Base-by-base conservation (phyloP, 2,113 vertebrate genomes). In the Cacatua alba region DNA sequence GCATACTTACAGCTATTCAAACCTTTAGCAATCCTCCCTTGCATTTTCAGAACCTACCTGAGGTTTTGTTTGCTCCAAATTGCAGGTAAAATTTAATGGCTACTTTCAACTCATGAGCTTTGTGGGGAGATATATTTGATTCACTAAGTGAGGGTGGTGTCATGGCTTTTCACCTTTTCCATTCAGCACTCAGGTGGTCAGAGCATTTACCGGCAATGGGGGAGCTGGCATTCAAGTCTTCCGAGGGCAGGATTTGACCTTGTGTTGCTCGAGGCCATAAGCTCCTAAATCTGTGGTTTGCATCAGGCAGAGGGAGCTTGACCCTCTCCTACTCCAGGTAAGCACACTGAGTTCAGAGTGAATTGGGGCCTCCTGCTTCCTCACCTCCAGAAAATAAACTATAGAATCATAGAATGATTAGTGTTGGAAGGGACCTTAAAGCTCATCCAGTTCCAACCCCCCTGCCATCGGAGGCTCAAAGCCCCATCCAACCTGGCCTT, bases 191-290 rank as follows among this genome's bases (percentile, higher is more conserved):
- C 24, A 13, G 9, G 33, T 72, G 14, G 29, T 80, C 71, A 48
- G n/a, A 95, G 26, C 24, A 28, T n/a, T 82, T 53, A 24, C n/a
- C 2, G 7, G 0, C 7, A 1, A 21, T 4, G 9, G 19, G 26
- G 1, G 1, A 85, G 17, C 4, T 64, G 64, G 9, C 35, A 28
- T 52, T 62, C 20, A 26, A 17, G 48, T 51, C 25, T 69, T 28
- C n/a, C 65, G 29, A 70, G 35, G 52, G 31, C 24, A 83, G 64
- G 8, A 69, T 24, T 39, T 64, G 35, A 48, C 37, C 29, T 60
- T 35, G 9, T 43, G 18, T 18, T 39, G 12, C 53, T 0, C 0
- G 19, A 59, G 43, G n/a, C 31, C 49, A 1, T 24, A 37, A 57
- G 26, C 48, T 82, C 43, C 43, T 79, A 33, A 84, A 46, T 48